Evolutionary conservation across 2,797 vertebrate genomes (phyloP).

Genomic region (Gambusia yucatana): DNA sequence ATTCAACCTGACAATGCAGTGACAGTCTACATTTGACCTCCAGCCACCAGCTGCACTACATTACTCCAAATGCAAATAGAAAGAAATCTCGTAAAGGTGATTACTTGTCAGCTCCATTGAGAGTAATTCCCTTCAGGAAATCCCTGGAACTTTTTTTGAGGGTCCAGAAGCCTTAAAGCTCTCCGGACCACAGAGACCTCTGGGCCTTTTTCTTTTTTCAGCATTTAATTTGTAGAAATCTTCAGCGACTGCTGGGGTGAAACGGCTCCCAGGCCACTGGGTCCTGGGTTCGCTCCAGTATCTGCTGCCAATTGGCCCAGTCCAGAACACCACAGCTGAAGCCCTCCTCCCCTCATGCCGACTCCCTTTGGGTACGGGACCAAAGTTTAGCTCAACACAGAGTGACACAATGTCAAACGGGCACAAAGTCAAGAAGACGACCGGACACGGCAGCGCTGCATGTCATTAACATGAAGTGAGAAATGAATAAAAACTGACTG

Average conservation of each 20-base stretch:
- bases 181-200: background rate
- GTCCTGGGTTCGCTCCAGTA: conserved; percentile 29
- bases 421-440: conserved; percentile 5
- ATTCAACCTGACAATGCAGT: background rate
- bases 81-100: background rate
- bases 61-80: background rate
- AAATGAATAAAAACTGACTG: background rate
- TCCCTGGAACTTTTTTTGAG: too few species aligned
- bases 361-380: conserved; percentile 1
- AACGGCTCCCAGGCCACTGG: conserved; percentile 8
- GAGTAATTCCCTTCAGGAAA: background rate
- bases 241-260: conserved; percentile 4
- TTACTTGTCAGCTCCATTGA: background rate
- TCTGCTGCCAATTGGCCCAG: conserved; percentile 30
- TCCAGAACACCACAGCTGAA: conserved; percentile 30
- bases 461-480: conserved; percentile 3
- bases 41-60: background rate
- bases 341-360: background rate
- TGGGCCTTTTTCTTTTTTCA: background rate
- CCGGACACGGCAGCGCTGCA: background rate
- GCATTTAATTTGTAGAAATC: conserved; percentile 11
- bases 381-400: conserved; percentile 8
- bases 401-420: conserved; percentile 16
- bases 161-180: background rate
- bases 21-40: background rate